Conservation (phyloP, 2,888 invertebrate species). For the Pandemis heparana region DNA sequence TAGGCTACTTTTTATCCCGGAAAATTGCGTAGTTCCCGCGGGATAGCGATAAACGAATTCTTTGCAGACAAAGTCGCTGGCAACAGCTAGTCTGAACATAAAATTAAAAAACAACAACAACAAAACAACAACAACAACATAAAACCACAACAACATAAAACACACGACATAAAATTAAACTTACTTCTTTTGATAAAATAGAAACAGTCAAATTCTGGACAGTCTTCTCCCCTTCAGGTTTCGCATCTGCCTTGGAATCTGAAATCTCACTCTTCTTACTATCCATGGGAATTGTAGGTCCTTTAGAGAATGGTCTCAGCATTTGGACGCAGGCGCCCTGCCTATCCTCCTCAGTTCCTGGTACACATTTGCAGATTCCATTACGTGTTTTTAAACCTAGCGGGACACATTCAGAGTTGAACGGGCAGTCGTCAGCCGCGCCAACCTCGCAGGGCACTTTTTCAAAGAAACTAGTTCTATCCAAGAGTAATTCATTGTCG, state of each 20-base stretch:
- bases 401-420: slow-evolving; percentile 89
- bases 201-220: slow-evolving; percentile 90
- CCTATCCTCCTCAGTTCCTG: slow-evolving; percentile 83
- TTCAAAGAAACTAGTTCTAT: slow-evolving; percentile 79
- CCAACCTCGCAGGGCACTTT: slow-evolving; percentile 87
- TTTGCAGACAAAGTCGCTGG: too few species aligned
- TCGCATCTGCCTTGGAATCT: slow-evolving; percentile 62
- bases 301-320: slow-evolving; percentile 73
- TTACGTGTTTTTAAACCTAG: slow-evolving; percentile 83
- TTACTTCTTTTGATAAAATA: slow-evolving; percentile 91
- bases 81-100: too few species aligned
- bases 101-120: too few species aligned
- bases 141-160: too few species aligned
- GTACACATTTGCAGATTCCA: slow-evolving; percentile 90
- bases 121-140: too few species aligned
- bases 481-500: slow-evolving; percentile 80
- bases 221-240: slow-evolving; percentile 77
- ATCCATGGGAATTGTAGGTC: slow-evolving; percentile 68
- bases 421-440: slow-evolving; percentile 85
- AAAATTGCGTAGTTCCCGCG: too few species aligned
- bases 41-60: too few species aligned
- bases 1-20: too few species aligned
- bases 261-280: slow-evolving; percentile 64
- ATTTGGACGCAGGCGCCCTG: slow-evolving; percentile 71
- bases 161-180: not conserved